Percentiles rank a stretch among this genome's conserved stretches.
phyloP scores from a whole-genome alignment of 2,113 vertebrate species.

The Seriola dumerili region DNA sequence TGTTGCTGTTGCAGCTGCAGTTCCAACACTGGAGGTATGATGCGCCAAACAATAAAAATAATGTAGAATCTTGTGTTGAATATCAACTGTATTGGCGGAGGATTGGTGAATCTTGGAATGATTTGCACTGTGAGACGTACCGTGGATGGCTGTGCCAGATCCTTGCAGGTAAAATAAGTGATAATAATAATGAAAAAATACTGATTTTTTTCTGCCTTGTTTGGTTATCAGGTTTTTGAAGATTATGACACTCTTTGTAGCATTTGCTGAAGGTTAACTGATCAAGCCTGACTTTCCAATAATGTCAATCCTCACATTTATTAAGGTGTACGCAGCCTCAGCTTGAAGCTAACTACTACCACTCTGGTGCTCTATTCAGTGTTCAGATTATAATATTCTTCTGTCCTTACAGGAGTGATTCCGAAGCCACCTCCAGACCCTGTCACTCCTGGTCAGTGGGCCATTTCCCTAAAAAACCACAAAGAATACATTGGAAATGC shows the following conservation, averaged over 20 bases:
- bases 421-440: constrained; percentile 84
- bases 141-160: constrained; percentile 90
- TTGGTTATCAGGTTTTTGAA: background rate
- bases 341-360: background rate
- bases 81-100: constrained; percentile 30
- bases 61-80: constrained; percentile 88
- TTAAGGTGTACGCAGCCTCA: background rate
- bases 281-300: background rate
- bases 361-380: background rate
- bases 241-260: background rate
- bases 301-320: background rate
- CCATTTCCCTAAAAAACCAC: background rate
- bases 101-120: constrained; percentile 82
- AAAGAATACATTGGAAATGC: background rate
- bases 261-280: background rate
- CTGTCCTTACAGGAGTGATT: constrained; percentile 79
- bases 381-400: background rate
- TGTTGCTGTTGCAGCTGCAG: constrained; percentile 79
- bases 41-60: constrained; percentile 90
- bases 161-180: constrained; percentile 83
- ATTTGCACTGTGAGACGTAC: constrained; percentile 86
- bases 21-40: constrained; percentile 89
- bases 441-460: constrained; percentile 80
- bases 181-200: too few relatives aligned
- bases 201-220: background rate